Conservation (phyloP, 1,140 invertebrate genomes). For the Potamilus streckersoni region DNA sequence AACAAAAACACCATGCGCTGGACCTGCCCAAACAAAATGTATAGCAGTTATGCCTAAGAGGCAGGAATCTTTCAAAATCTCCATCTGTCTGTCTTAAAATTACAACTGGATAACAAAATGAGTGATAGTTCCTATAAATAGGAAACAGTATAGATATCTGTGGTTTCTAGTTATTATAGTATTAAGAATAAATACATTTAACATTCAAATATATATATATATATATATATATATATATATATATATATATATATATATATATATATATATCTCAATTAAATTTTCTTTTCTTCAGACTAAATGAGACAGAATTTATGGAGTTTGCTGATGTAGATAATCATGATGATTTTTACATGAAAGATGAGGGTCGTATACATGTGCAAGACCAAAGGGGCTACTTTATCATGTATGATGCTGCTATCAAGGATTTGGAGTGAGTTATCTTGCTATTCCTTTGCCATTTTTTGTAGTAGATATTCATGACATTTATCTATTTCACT, state of each 20-base stretch:
- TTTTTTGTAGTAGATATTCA: no score
- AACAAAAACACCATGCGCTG: no score
- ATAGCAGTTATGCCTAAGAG: no score
- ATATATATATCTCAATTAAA: background rate
- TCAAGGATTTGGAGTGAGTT: slow-evolving; percentile 65
- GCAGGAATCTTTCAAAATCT: no score
- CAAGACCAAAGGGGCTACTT: slow-evolving; percentile 65
- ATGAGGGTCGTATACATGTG: slow-evolving; percentile 65
- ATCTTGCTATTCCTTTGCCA: background rate
- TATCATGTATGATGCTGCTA: slow-evolving; percentile 64
- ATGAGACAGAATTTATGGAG: slow-evolving; percentile 65
- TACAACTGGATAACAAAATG: no score
- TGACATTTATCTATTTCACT: no score
- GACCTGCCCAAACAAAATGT: no score
- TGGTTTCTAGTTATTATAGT: background rate
- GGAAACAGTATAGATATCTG: no score
- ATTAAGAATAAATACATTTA: background rate
- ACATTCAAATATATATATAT: background rate
- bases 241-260: no score
- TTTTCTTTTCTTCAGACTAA: slow-evolving; percentile 50
- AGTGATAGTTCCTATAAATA: no score
- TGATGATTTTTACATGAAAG: slow-evolving; percentile 67
- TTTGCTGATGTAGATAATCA: slow-evolving; percentile 67
- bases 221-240: no score
- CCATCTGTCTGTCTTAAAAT: no score